A percentile compares a stretch with the other conserved stretches of the same genome.
These are phyloP conservation scores for Calliopum simillimum DNA, from an alignment of 2,888 invertebrate genomes.

Conservation along the genomic window DNA sequence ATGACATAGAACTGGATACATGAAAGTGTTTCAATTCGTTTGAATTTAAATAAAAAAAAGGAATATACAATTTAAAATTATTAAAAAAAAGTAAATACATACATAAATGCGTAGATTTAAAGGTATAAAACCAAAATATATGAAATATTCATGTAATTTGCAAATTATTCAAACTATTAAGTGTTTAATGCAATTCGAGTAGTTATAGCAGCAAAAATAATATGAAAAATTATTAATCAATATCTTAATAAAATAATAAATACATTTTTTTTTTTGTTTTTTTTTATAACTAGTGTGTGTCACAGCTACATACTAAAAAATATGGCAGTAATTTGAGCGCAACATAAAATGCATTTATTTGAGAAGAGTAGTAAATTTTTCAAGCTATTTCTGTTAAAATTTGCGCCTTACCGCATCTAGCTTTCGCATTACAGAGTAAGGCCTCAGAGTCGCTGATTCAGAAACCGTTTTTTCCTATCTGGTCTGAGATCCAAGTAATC, in stretches of 20 bases:
- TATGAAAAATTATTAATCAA: conserved; percentile 36
- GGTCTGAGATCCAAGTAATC: no score
- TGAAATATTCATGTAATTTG: background rate
- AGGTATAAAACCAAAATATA: no score
- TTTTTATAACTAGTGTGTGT: conserved; percentile 43
- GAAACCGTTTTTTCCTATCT: no score
- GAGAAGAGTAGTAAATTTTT: no score
- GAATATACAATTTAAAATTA: no score
- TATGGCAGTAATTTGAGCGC: background rate
- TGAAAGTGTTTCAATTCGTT: no score
- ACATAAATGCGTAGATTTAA: conserved; percentile 9
- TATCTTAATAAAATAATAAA: conserved; percentile 42
- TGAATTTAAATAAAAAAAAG: background rate
- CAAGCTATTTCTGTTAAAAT: no score
- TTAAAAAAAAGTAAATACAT: conserved; percentile 9
- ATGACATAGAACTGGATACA: no score
- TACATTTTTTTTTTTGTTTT: conserved; percentile 44
- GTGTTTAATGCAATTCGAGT: conserved; percentile 28
- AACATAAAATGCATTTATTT: conserved; percentile 4
- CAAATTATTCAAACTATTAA: conserved; percentile 1
- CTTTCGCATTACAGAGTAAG: no score
- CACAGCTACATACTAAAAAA: conserved; percentile 5
- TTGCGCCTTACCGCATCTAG: no score
- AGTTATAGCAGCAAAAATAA: conserved; percentile 10
- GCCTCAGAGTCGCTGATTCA: no score